Evolutionary conservation across 2,797 vertebrate species (phyloP), one percentile per base, ranked within the genome.

Genomic region (Girardinus metallicus): DNA sequence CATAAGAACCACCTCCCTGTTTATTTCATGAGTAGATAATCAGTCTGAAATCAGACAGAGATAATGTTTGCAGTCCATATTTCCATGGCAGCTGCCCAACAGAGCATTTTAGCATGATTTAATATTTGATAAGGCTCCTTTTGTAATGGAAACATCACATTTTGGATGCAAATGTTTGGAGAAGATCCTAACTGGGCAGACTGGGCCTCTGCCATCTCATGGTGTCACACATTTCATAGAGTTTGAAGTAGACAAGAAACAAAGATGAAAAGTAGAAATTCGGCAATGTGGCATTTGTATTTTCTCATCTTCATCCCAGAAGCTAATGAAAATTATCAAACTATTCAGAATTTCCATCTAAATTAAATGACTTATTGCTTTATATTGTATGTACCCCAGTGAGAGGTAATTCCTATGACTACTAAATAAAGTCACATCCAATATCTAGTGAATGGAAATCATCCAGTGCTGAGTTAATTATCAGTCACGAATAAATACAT

Each of bases 51-150:
- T 89, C 85, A 91, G 80, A 87, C 79, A 82, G 79, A 86, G 75
- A 92, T 91, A 85, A 85, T 91, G 93, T 93, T 92, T 88, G 87
- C 88, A 84, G 87, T 78, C 88, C 86, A 92, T 92, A 85, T 91
- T 88, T 89, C 85, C 83, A 86, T 93, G 93, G 90, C 93, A 93
- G 85, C 72, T 36, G 76, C 83, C 91, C 92, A 93, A 68, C 73
- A 79, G 46, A 80, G 80, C 85, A 74, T 91, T 91, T 91, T 84
- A 91, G 81, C 36, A 78, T 83, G 79, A 86, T 91, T 93, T 82
- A 91, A 92, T 93, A 91, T 92, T 91, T 91, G 75, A 93, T 89
- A 80, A 78, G 76, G 70, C n/a, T 62, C 18, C 51, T 81, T 90
- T 86, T 85, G 83, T 89, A 89, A 92, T 91, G 88, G 89, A 87